These are phyloP conservation scores for Hyles vespertilio DNA, from an alignment of 1,140 invertebrate species.

Conservation along the genomic window DNA sequence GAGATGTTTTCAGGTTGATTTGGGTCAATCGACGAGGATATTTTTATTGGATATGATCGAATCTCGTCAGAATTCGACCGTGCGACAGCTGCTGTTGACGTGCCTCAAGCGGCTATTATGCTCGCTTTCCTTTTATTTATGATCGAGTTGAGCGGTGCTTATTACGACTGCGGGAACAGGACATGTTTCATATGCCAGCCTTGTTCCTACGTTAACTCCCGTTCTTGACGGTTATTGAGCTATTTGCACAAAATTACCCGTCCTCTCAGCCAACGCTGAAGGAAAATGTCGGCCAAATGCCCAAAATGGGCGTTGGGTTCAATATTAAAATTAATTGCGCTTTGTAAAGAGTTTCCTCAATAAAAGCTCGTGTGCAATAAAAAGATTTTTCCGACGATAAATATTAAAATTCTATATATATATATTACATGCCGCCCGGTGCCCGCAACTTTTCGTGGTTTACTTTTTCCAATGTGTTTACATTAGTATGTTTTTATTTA, in stretches of 20 bases:
- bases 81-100: conserved; percentile 59
- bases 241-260: conserved; percentile 30
- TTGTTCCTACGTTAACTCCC: conserved; percentile 33
- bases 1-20: conserved; percentile 11
- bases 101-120: conserved; percentile 45
- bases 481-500: too few species aligned
- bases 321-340: too few species aligned
- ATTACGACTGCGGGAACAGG: conserved; percentile 49
- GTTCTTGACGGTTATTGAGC: conserved; percentile 49
- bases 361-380: too few species aligned
- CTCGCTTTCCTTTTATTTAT: conserved; percentile 59
- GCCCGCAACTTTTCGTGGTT: too few species aligned
- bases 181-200: conserved; percentile 53
- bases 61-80: conserved; percentile 38
- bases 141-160: conserved; percentile 56
- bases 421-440: too few species aligned
- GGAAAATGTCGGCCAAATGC: too few species aligned
- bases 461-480: too few species aligned
- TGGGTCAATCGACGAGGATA: conserved; percentile 26
- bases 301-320: too few species aligned
- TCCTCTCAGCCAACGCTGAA: background rate
- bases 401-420: too few species aligned
- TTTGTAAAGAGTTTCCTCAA: too few species aligned
- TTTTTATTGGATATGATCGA: conserved; percentile 40
- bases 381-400: too few species aligned